Conservation (phyloP, 1,140 invertebrate genomes). For the Lithobius niger region DNA sequence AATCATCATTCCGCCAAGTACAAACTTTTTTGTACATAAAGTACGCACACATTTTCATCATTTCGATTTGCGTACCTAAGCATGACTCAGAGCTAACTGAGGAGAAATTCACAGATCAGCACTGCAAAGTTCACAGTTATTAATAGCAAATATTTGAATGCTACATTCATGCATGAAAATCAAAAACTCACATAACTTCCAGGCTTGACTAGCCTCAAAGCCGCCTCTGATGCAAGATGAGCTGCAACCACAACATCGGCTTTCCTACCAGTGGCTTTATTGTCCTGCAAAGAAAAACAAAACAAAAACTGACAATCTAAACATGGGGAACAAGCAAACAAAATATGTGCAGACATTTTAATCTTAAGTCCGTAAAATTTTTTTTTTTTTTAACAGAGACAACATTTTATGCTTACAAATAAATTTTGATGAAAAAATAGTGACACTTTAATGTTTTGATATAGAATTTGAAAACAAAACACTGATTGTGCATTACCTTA, state of each 20-base stretch:
- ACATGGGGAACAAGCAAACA: slow-evolving; percentile 1
- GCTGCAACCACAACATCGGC: slow-evolving; percentile 94
- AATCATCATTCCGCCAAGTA: no score
- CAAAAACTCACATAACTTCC: slow-evolving; percentile 58
- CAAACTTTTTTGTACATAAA: no score
- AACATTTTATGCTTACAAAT: neutral
- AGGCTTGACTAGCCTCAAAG: slow-evolving; percentile 78
- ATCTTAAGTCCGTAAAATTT: neutral
- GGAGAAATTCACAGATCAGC: neutral
- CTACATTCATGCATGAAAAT: neutral
- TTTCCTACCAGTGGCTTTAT: slow-evolving; percentile 57
- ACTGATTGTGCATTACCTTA: slow-evolving; percentile 44
- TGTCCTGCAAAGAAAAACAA: slow-evolving; percentile 26
- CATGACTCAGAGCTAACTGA: no score
- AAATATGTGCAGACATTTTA: neutral
- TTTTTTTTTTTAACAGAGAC: neutral
- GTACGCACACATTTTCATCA: neutral
- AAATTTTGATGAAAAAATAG: neutral
- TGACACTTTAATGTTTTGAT: no score
- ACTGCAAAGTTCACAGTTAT: neutral
- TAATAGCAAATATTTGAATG: neutral
- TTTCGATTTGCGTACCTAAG: no score
- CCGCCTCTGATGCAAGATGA: slow-evolving; percentile 85
- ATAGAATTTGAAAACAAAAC: slow-evolving; percentile 8
- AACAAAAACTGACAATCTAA: no score